These are phyloP conservation scores for Serrognathus titanus DNA, from an alignment of 2,888 invertebrate genomes.

Conservation along the genomic window DNA sequence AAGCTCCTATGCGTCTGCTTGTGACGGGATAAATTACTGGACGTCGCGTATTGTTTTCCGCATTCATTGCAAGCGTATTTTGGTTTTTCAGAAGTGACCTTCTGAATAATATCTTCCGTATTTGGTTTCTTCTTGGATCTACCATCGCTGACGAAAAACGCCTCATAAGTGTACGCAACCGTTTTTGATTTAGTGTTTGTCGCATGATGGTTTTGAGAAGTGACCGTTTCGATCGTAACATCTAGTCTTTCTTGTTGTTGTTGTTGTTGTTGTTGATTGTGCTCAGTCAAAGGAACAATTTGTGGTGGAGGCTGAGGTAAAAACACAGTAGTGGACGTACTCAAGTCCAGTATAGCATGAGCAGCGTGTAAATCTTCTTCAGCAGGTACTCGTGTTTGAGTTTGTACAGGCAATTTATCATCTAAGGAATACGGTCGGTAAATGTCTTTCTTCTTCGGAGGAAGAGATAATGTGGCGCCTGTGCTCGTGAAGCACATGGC, in stretches of 20 bases:
- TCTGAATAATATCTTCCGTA: conserved; percentile 8
- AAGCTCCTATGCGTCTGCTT: conserved; percentile 90
- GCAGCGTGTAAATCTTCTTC: conserved; percentile 85
- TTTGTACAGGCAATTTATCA: conserved; percentile 55
- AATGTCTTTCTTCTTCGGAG: conserved; percentile 88
- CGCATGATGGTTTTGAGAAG: conserved; percentile 5
- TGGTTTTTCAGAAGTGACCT: conserved; percentile 36
- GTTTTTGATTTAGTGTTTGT: conserved; percentile 58
- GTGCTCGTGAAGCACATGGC: conserved; percentile 85
- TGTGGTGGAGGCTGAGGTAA: conserved; percentile 53
- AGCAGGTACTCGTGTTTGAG: conserved; percentile 61
- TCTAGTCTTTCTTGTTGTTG: conserved; percentile 14
- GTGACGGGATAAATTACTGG: conserved; percentile 83
- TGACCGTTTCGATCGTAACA: conserved; percentile 10
- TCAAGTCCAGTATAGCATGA: conserved; percentile 84
- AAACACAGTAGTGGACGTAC: conserved; percentile 77
- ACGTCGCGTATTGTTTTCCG: conserved; percentile 88
- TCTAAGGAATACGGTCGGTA: conserved; percentile 84
- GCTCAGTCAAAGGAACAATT: conserved; percentile 27
- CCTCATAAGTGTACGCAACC: conserved; percentile 85
- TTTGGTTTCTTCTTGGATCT: conserved; percentile 61
- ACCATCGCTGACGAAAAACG: conserved; percentile 87
- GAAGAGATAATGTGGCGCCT: conserved; percentile 76
- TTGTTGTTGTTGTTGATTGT: conserved; percentile 30
- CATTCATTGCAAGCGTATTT: conserved; percentile 81